Conservation (phyloP, 2,888 invertebrate genomes). For the Encarsia formosa region DNA sequence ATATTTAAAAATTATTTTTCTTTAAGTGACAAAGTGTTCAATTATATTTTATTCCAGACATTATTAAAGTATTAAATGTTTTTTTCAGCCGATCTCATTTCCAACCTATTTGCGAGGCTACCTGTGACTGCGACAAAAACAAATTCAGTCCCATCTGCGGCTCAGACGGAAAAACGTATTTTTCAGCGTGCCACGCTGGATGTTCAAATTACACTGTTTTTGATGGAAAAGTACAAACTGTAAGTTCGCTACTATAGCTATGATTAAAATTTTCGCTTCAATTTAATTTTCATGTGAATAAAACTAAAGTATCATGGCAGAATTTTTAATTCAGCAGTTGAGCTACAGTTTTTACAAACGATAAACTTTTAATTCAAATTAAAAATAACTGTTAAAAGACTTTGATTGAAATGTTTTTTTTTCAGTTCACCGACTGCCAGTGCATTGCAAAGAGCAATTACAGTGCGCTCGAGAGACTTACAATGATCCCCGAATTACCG, state of each 20-base stretch:
- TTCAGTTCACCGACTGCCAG: constrained; percentile 54
- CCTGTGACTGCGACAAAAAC: constrained; percentile 70
- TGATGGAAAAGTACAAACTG: constrained; percentile 57
- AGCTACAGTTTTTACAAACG: too few relatives aligned
- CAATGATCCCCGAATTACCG: constrained; percentile 30
- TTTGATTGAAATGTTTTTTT: neutral
- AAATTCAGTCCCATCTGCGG: constrained; percentile 84
- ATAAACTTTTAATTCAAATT: too few relatives aligned
- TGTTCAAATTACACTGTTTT: constrained; percentile 63
- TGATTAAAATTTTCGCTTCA: too few relatives aligned
- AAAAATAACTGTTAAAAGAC: too few relatives aligned
- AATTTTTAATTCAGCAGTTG: too few relatives aligned
- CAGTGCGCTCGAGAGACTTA: neutral
- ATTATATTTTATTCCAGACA: too few relatives aligned
- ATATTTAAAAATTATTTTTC: too few relatives aligned
- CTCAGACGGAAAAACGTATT: constrained; percentile 75
- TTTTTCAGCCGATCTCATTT: constrained; percentile 34
- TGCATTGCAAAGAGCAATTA: constrained; percentile 48
- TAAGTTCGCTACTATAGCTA: too few relatives aligned
- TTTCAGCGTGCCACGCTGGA: constrained; percentile 87
- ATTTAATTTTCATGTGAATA: too few relatives aligned
- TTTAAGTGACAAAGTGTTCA: too few relatives aligned
- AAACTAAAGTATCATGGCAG: too few relatives aligned
- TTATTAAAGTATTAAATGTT: too few relatives aligned
- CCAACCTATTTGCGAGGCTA: constrained; percentile 62